Conservation (phyloP, 1,140 invertebrate species). For the Anadara kagoshimensis region DNA sequence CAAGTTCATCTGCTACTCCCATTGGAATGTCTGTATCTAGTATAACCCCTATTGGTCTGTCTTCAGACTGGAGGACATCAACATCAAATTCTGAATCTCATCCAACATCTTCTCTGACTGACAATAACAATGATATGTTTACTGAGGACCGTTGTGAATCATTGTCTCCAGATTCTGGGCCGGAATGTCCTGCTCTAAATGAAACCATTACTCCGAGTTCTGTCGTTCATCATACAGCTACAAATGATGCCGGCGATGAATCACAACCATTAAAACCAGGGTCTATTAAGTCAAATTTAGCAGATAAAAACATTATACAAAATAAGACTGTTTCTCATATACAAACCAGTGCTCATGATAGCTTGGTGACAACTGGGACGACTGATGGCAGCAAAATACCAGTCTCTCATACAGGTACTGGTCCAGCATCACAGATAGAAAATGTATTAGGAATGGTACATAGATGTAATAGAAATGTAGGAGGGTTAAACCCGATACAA, state of each 20-base stretch:
- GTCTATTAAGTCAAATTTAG: too few species aligned
- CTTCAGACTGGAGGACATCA: constrained; percentile 14
- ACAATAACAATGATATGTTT: constrained; percentile 29
- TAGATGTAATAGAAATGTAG: too few species aligned
- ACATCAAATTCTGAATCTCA: constrained; percentile 23
- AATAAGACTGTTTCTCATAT: too few species aligned
- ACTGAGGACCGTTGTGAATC: constrained; percentile 41
- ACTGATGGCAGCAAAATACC: too few species aligned
- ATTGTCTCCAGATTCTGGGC: constrained; percentile 31
- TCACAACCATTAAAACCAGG: too few species aligned
- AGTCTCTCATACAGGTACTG: too few species aligned
- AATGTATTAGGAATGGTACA: too few species aligned
- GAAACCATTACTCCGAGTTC: constrained; percentile 37
- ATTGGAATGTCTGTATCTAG: background rate
- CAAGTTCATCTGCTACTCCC: background rate
- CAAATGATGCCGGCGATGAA: background rate
- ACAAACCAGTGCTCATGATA: too few species aligned
- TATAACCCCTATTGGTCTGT: background rate
- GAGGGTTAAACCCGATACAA: constrained; percentile 26
- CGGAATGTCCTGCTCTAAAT: constrained; percentile 25
- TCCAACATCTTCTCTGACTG: constrained; percentile 8
- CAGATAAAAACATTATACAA: too few species aligned
- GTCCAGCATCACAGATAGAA: too few species aligned
- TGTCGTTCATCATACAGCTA: constrained; percentile 36
- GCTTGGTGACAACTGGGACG: too few species aligned